A percentile compares a stretch with the other conserved stretches of the same genome.
phyloP scores from a whole-genome alignment of 2,888 invertebrate genomes.

The Podabrus alpinus region DNA sequence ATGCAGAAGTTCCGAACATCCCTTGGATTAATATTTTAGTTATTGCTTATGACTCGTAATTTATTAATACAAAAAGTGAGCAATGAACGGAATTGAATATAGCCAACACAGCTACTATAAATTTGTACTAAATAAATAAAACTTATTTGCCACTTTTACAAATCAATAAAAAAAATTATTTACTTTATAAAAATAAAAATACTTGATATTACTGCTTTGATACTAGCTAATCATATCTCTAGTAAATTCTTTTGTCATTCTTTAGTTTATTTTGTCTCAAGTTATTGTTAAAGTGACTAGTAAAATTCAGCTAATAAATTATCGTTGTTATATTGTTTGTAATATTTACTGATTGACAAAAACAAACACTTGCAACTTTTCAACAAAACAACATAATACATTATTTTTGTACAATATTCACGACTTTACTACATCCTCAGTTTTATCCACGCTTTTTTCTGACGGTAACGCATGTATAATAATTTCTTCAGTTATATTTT shows the following conservation, averaged over 20 bases:
- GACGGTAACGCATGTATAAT: constrained; percentile 3
- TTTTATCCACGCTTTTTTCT: constrained; percentile 8
- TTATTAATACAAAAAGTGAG: background rate
- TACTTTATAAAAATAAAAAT: constrained; percentile 9
- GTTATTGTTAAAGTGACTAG: constrained; percentile 34
- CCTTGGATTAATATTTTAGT: background rate
- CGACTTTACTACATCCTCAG: constrained; percentile 1
- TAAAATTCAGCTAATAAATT: constrained; percentile 33
- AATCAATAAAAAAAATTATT: constrained; percentile 1
- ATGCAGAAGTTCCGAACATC: background rate
- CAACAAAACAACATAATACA: background rate
- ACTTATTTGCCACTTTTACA: constrained; percentile 13
- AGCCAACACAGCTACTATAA: background rate
- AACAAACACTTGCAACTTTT: constrained; percentile 8
- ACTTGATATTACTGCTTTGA: constrained; percentile 5
- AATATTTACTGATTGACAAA: constrained; percentile 12
- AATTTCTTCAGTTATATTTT: constrained; percentile 7
- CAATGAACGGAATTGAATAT: background rate
- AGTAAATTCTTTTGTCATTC: background rate
- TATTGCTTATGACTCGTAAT: background rate
- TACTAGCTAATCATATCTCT: background rate
- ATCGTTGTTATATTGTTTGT: constrained; percentile 12
- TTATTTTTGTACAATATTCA: constrained; percentile 1
- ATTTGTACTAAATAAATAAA: constrained; percentile 26
- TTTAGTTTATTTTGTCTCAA: constrained; percentile 9